Evolutionary conservation across 2,797 vertebrate species (phyloP).

Genomic region (Gymnopithys bicolor): DNA sequence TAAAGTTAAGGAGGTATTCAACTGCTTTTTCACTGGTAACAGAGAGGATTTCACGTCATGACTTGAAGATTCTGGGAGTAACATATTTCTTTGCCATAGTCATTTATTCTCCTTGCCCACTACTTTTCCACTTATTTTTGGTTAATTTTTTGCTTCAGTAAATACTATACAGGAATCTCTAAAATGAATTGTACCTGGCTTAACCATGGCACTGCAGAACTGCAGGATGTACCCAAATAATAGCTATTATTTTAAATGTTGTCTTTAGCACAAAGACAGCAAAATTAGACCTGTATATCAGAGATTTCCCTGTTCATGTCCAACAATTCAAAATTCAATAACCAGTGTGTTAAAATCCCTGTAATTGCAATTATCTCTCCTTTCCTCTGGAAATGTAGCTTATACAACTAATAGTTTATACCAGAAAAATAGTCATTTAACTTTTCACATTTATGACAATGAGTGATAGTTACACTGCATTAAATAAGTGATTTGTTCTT

Average conservation of each 20-base stretch:
- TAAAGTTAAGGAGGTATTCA: neutral
- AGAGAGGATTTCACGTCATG: neutral
- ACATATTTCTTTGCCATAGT: neutral
- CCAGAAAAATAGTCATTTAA: slow-evolving; percentile 22
- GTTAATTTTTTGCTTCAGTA: neutral
- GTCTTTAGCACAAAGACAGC: neutral
- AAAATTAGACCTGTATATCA: neutral
- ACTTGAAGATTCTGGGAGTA: neutral
- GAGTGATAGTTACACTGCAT: neutral
- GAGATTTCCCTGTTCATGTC: neutral
- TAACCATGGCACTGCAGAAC: neutral
- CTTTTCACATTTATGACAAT: slow-evolving; percentile 37
- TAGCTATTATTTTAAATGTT: neutral
- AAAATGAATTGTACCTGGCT: neutral
- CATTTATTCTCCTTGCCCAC: neutral
- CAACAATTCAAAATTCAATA: neutral
- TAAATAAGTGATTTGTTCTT: neutral
- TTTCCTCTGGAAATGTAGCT: neutral
- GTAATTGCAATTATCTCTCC: neutral
- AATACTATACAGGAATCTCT: neutral
- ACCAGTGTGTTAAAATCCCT: neutral
- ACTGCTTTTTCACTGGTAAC: neutral
- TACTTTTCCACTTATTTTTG: neutral
- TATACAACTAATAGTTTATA: slow-evolving; percentile 14
- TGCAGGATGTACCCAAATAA: neutral